Percentiles rank a stretch among this genome's conserved stretches.
Evolutionary conservation across 2,113 vertebrate genomes (phyloP).

Genomic region (Siniperca knerii): DNA sequence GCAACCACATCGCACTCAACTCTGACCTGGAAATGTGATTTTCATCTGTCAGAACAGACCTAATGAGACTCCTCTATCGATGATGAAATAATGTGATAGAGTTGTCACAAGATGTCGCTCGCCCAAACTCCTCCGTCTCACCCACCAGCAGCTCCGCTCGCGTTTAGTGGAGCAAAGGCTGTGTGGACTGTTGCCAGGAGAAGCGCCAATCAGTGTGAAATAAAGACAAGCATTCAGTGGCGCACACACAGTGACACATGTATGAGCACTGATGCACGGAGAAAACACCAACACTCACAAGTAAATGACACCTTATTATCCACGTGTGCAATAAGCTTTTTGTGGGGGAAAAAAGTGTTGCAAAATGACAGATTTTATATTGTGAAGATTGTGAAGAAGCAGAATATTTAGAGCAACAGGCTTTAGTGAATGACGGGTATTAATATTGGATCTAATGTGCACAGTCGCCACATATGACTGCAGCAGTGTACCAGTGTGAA

Average conservation of each 20-base stretch:
- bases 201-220: slow-evolving; percentile 48
- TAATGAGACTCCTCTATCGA: slow-evolving; percentile 54
- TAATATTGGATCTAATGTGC: slow-evolving; percentile 56
- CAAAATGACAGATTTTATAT: slow-evolving; percentile 36
- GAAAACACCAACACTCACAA: slow-evolving; percentile 31
- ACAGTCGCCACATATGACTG: slow-evolving; percentile 8
- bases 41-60: slow-evolving; percentile 41
- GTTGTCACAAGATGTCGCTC: slow-evolving; percentile 56
- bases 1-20: background rate
- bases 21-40: slow-evolving; percentile 33
- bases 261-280: background rate
- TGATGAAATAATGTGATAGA: slow-evolving; percentile 70
- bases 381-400: slow-evolving; percentile 10
- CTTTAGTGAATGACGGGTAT: slow-evolving; percentile 27
- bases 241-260: background rate
- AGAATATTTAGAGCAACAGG: slow-evolving; percentile 46
- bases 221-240: slow-evolving; percentile 52
- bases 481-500: background rate
- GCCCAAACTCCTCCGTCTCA: slow-evolving; percentile 14
- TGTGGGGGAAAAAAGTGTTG: background rate
- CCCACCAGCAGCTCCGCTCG: slow-evolving; percentile 5
- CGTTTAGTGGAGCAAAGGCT: slow-evolving; percentile 43
- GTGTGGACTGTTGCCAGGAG: slow-evolving; percentile 46
- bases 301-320: slow-evolving; percentile 42
- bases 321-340: slow-evolving; percentile 28